A percentile compares a stretch with the other conserved stretches of the same genome.
Conservation (phyloP, 2,797 vertebrate species). For the Scomberomorus guttatus region DNA sequence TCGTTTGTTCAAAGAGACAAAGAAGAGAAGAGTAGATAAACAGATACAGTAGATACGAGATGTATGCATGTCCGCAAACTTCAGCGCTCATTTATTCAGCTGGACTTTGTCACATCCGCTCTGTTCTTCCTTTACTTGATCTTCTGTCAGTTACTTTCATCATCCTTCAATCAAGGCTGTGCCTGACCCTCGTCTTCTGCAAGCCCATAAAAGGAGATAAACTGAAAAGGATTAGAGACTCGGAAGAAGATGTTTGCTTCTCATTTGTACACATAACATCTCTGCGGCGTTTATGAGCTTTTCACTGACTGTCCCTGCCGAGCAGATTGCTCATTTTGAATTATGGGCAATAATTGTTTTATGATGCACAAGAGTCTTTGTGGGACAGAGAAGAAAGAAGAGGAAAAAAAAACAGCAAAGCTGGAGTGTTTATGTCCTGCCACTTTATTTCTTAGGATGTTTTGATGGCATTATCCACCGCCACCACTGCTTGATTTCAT, state of each 20-base stretch:
- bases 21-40: constrained; percentile 40
- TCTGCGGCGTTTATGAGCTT: constrained; percentile 44
- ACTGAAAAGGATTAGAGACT: constrained; percentile 45
- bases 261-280: constrained; percentile 47
- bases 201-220: constrained; percentile 46
- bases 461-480: constrained; percentile 35
- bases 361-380: constrained; percentile 49
- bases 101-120: constrained; percentile 30
- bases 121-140: constrained; percentile 37
- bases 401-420: constrained; percentile 8
- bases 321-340: constrained; percentile 51
- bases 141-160: constrained; percentile 62
- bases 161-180: neutral
- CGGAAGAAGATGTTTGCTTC: constrained; percentile 56
- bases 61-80: constrained; percentile 18
- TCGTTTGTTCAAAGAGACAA: constrained; percentile 44
- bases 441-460: constrained; percentile 38
- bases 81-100: constrained; percentile 20
- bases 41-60: constrained; percentile 13
- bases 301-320: constrained; percentile 30
- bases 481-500: constrained; percentile 35
- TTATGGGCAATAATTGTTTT: constrained; percentile 63
- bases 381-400: constrained; percentile 19
- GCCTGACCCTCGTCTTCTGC: constrained; percentile 26
- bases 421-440: constrained; percentile 35